A percentile compares a stretch with the other conserved stretches of the same genome.
phyloP scores from a whole-genome alignment of 2,797 vertebrate genomes.

The Platalea minor region DNA sequence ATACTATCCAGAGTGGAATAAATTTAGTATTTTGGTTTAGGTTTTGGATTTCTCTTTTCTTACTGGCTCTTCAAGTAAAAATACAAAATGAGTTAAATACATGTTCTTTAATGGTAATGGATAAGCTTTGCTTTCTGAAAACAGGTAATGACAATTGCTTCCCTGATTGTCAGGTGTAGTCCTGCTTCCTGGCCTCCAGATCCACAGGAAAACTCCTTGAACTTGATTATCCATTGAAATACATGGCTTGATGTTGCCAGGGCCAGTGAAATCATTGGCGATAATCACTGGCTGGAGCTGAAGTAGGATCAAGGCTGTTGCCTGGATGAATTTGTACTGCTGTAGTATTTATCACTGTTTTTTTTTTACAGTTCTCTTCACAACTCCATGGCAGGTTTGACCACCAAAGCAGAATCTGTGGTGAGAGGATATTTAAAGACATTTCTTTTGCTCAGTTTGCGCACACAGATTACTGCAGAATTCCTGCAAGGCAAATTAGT shows the following conservation, averaged over 20 bases:
- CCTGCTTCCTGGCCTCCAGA: neutral
- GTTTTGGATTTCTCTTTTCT: neutral
- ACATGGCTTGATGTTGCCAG: neutral
- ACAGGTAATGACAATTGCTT: neutral
- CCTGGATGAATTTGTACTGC: neutral
- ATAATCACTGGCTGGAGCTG: neutral
- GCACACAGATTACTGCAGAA: constrained; percentile 8
- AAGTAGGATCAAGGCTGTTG: neutral
- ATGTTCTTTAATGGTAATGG: neutral
- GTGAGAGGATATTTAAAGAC: neutral
- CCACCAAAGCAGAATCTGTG: constrained; percentile 38
- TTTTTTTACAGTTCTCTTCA: neutral
- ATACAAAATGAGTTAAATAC: neutral
- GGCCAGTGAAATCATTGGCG: neutral
- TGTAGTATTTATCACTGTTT: neutral
- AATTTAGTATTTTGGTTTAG: neutral
- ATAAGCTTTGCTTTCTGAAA: neutral
- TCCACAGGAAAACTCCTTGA: neutral
- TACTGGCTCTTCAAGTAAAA: neutral
- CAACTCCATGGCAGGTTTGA: neutral
- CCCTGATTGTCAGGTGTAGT: neutral
- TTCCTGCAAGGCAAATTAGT: constrained; percentile 8
- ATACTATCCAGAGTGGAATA: neutral
- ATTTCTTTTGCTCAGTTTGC: constrained; percentile 15
- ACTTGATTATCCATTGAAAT: neutral